Conservation (phyloP, 2,113 vertebrate species). For the Speoplatyrhinus poulsoni region DNA sequence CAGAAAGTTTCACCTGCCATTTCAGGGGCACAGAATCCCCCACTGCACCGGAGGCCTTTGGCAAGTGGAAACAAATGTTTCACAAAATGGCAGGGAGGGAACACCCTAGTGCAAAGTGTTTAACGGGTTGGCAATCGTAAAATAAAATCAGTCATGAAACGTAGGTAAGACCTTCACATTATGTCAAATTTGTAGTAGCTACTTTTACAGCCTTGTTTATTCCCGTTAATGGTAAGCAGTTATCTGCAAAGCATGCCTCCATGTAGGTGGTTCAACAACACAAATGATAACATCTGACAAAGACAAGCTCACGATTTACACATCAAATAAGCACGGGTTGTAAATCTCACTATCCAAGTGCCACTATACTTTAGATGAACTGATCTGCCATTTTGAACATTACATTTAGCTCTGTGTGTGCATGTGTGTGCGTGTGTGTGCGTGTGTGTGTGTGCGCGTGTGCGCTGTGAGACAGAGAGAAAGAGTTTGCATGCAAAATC, state of each 20-base stretch:
- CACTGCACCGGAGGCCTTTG: constrained; percentile 75
- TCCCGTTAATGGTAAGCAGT: constrained; percentile 80
- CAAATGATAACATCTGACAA: constrained; percentile 55
- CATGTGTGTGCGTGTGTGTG: not conserved
- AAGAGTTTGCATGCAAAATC: constrained; percentile 72
- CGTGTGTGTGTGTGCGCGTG: not conserved
- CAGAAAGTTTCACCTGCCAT: constrained; percentile 78
- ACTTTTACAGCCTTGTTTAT: constrained; percentile 83
- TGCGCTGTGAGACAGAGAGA: no score
- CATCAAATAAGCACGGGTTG: constrained; percentile 67
- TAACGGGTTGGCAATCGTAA: constrained; percentile 87
- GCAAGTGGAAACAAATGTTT: constrained; percentile 80
- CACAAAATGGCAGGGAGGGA: constrained; percentile 78
- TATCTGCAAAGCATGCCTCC: constrained; percentile 70
- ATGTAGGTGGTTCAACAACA: constrained; percentile 60
- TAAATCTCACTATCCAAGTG: constrained; percentile 75
- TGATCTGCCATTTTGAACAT: constrained; percentile 58
- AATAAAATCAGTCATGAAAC: constrained; percentile 87
- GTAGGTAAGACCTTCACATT: constrained; percentile 75
- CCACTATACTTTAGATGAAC: constrained; percentile 19
- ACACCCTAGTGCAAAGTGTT: constrained; percentile 81
- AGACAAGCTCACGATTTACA: constrained; percentile 74
- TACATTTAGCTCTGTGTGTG: constrained; percentile 28
- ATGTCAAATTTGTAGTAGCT: constrained; percentile 79
- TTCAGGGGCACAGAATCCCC: constrained; percentile 68